Base-by-base conservation (phyloP, 2,113 vertebrate species). In the Pholis gunnellus region DNA sequence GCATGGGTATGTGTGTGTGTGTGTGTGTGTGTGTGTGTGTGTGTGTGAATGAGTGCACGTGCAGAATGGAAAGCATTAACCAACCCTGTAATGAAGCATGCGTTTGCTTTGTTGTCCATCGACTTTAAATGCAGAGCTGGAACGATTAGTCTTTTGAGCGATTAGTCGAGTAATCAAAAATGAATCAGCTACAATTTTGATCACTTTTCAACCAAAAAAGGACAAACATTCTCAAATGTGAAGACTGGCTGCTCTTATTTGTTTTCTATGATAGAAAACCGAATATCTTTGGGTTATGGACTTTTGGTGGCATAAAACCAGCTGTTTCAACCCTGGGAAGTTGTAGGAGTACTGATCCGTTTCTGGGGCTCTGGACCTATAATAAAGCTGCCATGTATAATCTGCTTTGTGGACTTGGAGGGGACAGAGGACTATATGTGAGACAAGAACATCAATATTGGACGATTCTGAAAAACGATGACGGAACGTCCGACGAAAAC, bases 1-100 rank as follows among this genome's bases (percentile, higher is more conserved):
- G 83, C 80, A 65, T 82, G 75, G 59, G 82, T 88, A 69, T 91
- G 83, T 76, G 74, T 66, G 74, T 67, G 75, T 70, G 36, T 72
- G 34, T 80, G 56, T 76, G 48, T 79, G 22, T 79, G 56, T 65
- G 67, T 64, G 81, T 63, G 36, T 60, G 64, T 67, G 31, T 34
- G 31, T 34, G 31, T 34, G 31, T 34, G 5, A 73, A 54, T 18
- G 36, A 66, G 54, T 31, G n/a, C 56, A 75, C 18, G 44, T 65
- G 54, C 48, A 71, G 50, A 73, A 46, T 60, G 46, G 38, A 79
- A 81, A 68, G 56, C 72, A 69, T 78, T 48, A 78, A 78, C 75
- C 34, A 77, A n/a, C 18, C n/a, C 1, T 81, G 57, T 63, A 44
- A 70, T 63, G 48, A 72, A 69, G 22, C 31, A 36, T 6, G 38